These are phyloP conservation scores for Helarctos malayanus DNA, from an alignment of 2,797 vertebrate genomes.

Conservation along the genomic window DNA sequence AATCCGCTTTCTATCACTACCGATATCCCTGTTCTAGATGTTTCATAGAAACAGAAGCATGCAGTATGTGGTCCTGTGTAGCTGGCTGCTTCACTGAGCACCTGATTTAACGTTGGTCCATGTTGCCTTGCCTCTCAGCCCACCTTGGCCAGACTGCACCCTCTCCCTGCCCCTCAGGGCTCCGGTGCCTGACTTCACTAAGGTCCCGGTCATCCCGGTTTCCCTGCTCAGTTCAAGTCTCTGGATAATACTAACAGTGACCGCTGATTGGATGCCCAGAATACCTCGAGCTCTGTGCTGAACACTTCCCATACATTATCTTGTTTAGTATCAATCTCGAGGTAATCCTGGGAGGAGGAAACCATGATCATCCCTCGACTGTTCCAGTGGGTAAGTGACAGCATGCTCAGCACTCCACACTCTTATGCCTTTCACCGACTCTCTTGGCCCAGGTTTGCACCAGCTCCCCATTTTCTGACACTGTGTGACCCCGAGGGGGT, in stretches of 20 bases:
- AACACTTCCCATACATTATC: neutral
- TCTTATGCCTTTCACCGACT: neutral
- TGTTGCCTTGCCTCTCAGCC: neutral
- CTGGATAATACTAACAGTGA: neutral
- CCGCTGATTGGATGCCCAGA: neutral
- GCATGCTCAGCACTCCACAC: neutral
- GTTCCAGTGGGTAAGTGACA: neutral
- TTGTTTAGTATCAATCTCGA: neutral
- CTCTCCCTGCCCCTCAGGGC: neutral
- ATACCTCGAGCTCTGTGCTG: neutral
- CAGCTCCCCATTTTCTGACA: neutral
- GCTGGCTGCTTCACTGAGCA: neutral
- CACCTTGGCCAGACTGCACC: neutral
- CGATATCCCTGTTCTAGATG: neutral
- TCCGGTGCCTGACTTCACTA: neutral
- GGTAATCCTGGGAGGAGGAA: neutral
- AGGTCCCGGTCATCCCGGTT: neutral
- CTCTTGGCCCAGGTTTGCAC: neutral
- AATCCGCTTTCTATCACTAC: neutral
- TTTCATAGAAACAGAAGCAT: neutral
- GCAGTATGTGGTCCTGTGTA: neutral
- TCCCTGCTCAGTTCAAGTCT: neutral
- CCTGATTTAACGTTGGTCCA: accelerated
- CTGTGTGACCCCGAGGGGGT: neutral
- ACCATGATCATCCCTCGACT: neutral